phyloP scores from a whole-genome alignment of 2,797 vertebrate species.

The Thalassophryne amazonica region DNA sequence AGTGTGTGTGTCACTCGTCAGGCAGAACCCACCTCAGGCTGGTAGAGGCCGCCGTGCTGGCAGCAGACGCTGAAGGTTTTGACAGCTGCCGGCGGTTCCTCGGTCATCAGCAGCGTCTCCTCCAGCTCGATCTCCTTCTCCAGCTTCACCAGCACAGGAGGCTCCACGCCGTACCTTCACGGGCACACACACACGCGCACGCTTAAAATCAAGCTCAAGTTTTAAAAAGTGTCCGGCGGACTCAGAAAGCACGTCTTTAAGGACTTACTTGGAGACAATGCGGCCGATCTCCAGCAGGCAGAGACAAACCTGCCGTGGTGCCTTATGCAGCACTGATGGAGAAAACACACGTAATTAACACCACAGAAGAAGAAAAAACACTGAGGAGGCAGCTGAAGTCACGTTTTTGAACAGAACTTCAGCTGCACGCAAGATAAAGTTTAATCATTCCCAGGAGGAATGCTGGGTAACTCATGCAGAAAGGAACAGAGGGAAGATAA shows the following conservation, averaged over 20 bases:
- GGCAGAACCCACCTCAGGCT: slow-evolving; percentile 80
- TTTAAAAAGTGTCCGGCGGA: too few relatives aligned
- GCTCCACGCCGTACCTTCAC: slow-evolving; percentile 93
- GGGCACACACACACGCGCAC: not conserved
- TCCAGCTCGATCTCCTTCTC: slow-evolving; percentile 98
- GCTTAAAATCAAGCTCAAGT: too few relatives aligned
- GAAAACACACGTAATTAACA: not conserved
- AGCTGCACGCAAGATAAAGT: not conserved
- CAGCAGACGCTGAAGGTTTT: slow-evolving; percentile 90
- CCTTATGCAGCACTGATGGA: slow-evolving; percentile 90
- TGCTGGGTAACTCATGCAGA: slow-evolving; percentile 7
- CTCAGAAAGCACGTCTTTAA: too few relatives aligned
- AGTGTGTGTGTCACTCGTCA: not conserved
- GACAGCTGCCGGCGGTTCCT: slow-evolving; percentile 78
- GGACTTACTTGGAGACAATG: slow-evolving; percentile 88
- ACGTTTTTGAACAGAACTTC: slow-evolving; percentile 6
- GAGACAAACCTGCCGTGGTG: slow-evolving; percentile 96
- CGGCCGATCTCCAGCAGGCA: slow-evolving; percentile 94
- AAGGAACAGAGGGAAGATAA: not conserved
- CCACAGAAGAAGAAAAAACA: not conserved
- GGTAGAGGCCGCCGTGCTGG: slow-evolving; percentile 87
- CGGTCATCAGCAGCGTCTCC: slow-evolving; percentile 86
- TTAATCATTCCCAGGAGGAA: not conserved
- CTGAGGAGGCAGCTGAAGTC: slow-evolving; percentile 8
- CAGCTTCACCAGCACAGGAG: slow-evolving; percentile 92